phyloP scores from a whole-genome alignment of 2,888 invertebrate species.

The Cistogaster globosa region DNA sequence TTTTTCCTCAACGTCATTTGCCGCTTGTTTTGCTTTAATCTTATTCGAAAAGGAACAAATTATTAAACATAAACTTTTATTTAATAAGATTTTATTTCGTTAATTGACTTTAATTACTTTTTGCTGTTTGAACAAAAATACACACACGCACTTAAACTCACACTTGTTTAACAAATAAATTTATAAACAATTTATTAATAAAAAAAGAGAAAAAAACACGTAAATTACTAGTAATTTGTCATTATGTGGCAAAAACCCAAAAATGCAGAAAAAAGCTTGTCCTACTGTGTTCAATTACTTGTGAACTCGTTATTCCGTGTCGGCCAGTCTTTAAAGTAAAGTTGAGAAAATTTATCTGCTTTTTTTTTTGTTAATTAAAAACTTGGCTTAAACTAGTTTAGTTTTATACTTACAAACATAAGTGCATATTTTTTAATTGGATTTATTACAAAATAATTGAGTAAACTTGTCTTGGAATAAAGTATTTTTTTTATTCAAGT shows the following conservation, averaged over 20 bases:
- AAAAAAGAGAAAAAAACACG: conserved; percentile 27
- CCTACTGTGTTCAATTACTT: conserved; percentile 23
- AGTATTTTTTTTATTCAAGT: conserved; percentile 27
- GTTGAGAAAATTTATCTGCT: conserved; percentile 58
- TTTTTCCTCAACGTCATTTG: not conserved
- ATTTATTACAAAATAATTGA: conserved; percentile 54
- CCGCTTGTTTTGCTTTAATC: conserved; percentile 24
- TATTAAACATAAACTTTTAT: conserved; percentile 57
- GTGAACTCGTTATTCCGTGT: conserved; percentile 41
- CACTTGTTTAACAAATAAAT: conserved; percentile 30
- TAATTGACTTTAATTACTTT: conserved; percentile 57
- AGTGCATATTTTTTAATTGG: conserved; percentile 57
- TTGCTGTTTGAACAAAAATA: conserved; percentile 18
- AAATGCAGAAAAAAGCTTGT: not conserved
- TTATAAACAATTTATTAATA: conserved; percentile 62
- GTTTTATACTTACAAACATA: conserved; percentile 28
- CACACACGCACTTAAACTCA: conserved; percentile 24
- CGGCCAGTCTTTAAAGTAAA: conserved; percentile 3
- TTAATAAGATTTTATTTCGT: conserved; percentile 49
- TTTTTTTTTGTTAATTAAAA: conserved; percentile 29
- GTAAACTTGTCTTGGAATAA: conserved; percentile 61
- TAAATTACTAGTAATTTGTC: conserved; percentile 69
- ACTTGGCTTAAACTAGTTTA: conserved; percentile 61
- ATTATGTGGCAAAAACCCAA: conserved; percentile 41
- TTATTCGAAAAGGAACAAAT: conserved; percentile 39